phyloP scores from a whole-genome alignment of 2,113 vertebrate genomes.

The Tragelaphus strepsiceros region DNA sequence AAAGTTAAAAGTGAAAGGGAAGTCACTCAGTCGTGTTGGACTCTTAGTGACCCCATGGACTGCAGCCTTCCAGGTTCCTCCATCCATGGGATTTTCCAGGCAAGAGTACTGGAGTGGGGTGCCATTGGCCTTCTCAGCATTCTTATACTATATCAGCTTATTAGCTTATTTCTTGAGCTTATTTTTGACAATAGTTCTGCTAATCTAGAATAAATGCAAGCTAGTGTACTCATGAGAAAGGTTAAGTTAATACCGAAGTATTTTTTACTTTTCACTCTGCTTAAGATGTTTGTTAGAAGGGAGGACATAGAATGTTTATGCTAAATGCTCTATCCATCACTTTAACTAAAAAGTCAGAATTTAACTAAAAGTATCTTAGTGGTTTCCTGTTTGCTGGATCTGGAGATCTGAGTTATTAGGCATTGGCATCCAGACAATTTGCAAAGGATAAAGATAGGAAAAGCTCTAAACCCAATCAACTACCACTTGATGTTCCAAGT shows the following conservation, averaged over 20 bases:
- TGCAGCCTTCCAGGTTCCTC: no score
- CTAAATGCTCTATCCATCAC: rapidly evolving
- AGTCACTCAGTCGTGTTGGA: no score
- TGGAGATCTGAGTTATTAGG: rapidly evolving
- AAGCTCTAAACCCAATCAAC: no score
- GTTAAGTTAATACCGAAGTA: rapidly evolving
- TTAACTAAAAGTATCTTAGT: not conserved
- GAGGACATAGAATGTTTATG: rapidly evolving
- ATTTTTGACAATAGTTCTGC: not conserved
- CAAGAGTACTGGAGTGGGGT: no score
- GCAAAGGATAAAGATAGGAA: no score
- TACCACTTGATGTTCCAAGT: not conserved
- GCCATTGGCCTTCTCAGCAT: no score
- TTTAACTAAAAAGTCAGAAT: not conserved
- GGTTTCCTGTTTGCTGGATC: not conserved
- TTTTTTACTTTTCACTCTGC: no score
- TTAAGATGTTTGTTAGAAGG: rapidly evolving
- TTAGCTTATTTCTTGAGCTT: not conserved
- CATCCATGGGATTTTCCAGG: no score
- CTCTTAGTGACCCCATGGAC: no score
- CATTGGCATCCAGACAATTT: not conserved
- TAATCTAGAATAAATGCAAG: rapidly evolving
- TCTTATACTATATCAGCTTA: rapidly evolving
- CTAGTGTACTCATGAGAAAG: rapidly evolving
- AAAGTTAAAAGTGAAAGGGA: no score